Evolutionary conservation across 2,797 vertebrate genomes (phyloP), one percentile per base, ranked within the genome.

Genomic region (Premnoplex brunnescens): DNA sequence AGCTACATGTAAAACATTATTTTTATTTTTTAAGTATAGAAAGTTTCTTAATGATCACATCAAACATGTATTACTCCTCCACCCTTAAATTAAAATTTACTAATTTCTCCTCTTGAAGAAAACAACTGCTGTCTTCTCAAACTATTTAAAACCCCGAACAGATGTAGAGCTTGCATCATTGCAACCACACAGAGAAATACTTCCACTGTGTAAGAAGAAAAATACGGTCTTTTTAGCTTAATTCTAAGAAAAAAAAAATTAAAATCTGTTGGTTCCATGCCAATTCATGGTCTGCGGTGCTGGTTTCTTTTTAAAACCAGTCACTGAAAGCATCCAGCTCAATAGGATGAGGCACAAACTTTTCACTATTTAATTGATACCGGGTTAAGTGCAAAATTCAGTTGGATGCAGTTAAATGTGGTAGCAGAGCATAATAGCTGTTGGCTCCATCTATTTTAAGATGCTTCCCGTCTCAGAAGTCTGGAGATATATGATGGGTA

Each of bases 401-500:
- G 59, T 93, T 94, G 89, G 63, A 86, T 87, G 59, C 24, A 54
- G 72, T 89, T 94, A 90, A 91, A 69, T 81, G 85, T 88, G 92
- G 92, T 81, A 79, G 85, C 76, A 91, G 66, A 90, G n/a, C 44
- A 76, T 91, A 93, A 93, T 85, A 90, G 80, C 88, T 56, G 34
- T 58, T 82, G 95, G 80, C 90, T 93, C 94, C 93, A 85, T 93
- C 90, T 95, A 96, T 95, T 97, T 96, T 96, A 90, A 93, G 36
- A 95, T 49, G 62, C 48, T 90, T 94, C 48, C 32, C 0, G 0
- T 73, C 83, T 93, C 85, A 69, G 88, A 86, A 83, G 71, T 91
- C 64, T 95, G 80, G 36, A 90, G 76, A 82, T 85, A 78, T 9
- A 58, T 73, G 55, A 69, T 1, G 85, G 41, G 56, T 80, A 91